Percentiles rank a stretch among this genome's conserved stretches.
Evolutionary conservation across 1,140 invertebrate genomes (phyloP).

Genomic region (Eufriesea mexicana): DNA sequence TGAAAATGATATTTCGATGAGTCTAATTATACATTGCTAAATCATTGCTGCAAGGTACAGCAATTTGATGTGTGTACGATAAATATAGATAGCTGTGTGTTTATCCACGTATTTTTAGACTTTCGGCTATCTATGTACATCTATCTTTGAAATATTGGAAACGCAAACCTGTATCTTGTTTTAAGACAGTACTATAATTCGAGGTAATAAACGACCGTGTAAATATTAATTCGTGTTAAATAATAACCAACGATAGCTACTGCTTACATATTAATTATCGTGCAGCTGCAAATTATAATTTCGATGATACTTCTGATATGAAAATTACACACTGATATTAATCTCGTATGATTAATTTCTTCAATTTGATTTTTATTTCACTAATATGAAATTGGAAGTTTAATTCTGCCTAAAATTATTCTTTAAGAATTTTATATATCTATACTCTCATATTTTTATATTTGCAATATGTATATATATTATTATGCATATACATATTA

Average conservation of each 20-base stretch:
- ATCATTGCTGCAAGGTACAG: too few species aligned
- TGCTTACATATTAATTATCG: background rate
- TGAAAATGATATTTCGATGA: too few species aligned
- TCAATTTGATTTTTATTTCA: too few species aligned
- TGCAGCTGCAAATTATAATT: background rate
- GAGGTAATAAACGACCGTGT: background rate
- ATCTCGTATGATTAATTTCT: background rate
- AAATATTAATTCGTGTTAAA: background rate
- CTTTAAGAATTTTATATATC: too few species aligned
- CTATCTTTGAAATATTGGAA: background rate
- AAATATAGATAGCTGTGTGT: conserved; percentile 23
- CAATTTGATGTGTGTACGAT: background rate
- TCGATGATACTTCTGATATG: rapidly evolving
- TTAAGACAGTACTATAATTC: background rate
- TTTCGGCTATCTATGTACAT: background rate
- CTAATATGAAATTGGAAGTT: too few species aligned
- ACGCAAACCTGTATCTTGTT: background rate
- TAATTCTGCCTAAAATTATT: too few species aligned
- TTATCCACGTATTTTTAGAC: conserved; percentile 1
- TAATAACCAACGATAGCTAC: background rate
- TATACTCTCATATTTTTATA: too few species aligned
- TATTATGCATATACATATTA: too few species aligned
- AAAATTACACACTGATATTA: background rate
- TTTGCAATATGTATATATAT: too few species aligned
- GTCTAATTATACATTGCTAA: background rate